These are phyloP conservation scores for Craterocephalus amniculus DNA, from an alignment of 2,797 vertebrate species.

Conservation along the genomic window DNA sequence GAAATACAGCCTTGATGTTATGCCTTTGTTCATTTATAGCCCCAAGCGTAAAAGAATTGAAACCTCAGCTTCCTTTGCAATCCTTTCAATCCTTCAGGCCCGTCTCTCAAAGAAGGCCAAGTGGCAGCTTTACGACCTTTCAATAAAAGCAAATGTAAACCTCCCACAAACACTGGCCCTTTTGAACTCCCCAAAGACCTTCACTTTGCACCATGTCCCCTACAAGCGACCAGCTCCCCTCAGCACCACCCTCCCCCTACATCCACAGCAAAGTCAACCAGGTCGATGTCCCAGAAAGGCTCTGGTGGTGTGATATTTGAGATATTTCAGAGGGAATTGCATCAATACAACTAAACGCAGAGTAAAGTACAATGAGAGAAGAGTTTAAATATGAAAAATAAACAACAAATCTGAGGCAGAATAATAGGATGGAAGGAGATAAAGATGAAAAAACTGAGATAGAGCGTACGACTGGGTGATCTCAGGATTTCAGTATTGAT, in stretches of 20 bases:
- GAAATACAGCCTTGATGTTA: slow-evolving; percentile 42
- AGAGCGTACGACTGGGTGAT: slow-evolving; percentile 23
- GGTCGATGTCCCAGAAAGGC: slow-evolving; percentile 37
- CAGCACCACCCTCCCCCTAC: neutral
- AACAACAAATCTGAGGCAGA: neutral
- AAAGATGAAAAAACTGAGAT: slow-evolving; percentile 8
- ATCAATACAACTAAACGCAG: slow-evolving; percentile 4
- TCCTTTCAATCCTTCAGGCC: slow-evolving; percentile 47
- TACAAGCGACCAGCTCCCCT: slow-evolving; percentile 18
- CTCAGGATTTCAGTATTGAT: slow-evolving; percentile 71
- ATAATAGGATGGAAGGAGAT: neutral
- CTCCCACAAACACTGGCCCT: slow-evolving; percentile 60
- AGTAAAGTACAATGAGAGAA: neutral
- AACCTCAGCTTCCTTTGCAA: slow-evolving; percentile 44
- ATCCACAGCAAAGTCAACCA: slow-evolving; percentile 28
- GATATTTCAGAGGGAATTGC: slow-evolving; percentile 15
- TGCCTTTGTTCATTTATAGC: slow-evolving; percentile 30
- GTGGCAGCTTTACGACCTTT: slow-evolving; percentile 80
- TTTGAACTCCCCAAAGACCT: slow-evolving; percentile 45
- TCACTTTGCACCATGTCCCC: slow-evolving; percentile 21
- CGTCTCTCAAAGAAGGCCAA: slow-evolving; percentile 55
- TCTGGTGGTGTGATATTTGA: slow-evolving; percentile 39
- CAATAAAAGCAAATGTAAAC: slow-evolving; percentile 66
- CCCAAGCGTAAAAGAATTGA: slow-evolving; percentile 25
- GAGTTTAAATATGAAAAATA: neutral